These are phyloP conservation scores for Epinotia nisella DNA, from an alignment of 2,888 invertebrate genomes.

Conservation along the genomic window DNA sequence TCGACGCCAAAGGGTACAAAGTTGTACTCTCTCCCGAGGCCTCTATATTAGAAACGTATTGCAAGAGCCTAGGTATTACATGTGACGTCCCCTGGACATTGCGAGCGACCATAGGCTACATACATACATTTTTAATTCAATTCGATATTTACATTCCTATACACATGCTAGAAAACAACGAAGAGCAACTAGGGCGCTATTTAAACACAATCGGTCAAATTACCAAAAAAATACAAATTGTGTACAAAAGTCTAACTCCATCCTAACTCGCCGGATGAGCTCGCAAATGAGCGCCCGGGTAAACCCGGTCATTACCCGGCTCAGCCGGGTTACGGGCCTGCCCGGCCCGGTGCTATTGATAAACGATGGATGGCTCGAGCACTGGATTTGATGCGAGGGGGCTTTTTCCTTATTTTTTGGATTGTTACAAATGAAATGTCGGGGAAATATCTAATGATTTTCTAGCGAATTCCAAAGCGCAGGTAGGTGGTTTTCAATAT, in stretches of 20 bases:
- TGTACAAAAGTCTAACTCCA: conserved; percentile 11
- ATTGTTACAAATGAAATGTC: conserved; percentile 5
- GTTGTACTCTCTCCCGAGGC: too few relatives aligned
- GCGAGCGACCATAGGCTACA: too few relatives aligned
- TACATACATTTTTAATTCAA: too few relatives aligned
- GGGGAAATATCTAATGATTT: neutral
- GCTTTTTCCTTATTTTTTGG: conserved; percentile 11
- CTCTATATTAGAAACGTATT: too few relatives aligned
- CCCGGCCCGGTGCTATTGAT: conserved; percentile 11
- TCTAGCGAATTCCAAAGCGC: neutral
- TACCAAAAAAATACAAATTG: too few relatives aligned
- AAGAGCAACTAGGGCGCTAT: too few relatives aligned
- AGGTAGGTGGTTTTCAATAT: neutral
- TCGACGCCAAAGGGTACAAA: too few relatives aligned
- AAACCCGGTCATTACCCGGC: conserved; percentile 25
- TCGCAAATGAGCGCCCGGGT: conserved; percentile 24
- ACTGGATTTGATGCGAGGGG: conserved; percentile 24
- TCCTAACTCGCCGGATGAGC: conserved; percentile 4
- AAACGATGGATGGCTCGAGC: conserved; percentile 16
- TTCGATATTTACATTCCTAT: too few relatives aligned
- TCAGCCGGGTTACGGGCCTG: neutral
- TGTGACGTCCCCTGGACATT: too few relatives aligned
- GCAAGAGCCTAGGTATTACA: too few relatives aligned
- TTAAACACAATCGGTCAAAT: too few relatives aligned
- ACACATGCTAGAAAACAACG: too few relatives aligned